These are phyloP conservation scores for Trachops cirrhosus DNA, from an alignment of 2,797 vertebrate genomes.

Conservation along the genomic window DNA sequence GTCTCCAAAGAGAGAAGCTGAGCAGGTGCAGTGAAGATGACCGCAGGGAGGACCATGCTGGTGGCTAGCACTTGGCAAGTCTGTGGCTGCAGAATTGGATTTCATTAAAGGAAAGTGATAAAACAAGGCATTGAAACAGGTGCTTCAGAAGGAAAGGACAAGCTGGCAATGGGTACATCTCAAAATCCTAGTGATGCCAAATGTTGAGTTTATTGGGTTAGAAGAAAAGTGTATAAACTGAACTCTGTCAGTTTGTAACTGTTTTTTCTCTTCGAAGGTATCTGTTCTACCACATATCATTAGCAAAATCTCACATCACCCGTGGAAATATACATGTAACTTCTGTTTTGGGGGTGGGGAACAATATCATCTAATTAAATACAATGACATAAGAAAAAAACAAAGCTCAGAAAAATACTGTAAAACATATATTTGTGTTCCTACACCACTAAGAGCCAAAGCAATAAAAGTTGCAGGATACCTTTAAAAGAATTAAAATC, in stretches of 20 bases:
- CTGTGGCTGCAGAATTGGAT: not conserved
- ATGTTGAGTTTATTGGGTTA: not conserved
- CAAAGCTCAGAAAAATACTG: not conserved
- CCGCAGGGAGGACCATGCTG: fast-evolving
- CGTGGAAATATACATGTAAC: not conserved
- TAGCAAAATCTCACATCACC: not conserved
- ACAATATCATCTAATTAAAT: not conserved
- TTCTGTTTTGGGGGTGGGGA: not conserved
- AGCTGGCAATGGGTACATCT: not conserved
- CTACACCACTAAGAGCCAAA: not conserved
- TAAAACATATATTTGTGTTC: not conserved
- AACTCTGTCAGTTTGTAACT: not conserved
- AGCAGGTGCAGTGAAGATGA: not conserved
- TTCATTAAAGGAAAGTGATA: slow-evolving; percentile 37
- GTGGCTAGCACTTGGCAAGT: not conserved
- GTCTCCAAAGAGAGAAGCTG: not conserved
- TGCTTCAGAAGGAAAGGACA: not conserved
- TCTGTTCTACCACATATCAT: not conserved
- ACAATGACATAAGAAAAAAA: not conserved
- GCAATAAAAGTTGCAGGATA: not conserved
- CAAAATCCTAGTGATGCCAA: not conserved
- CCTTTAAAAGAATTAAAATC: not conserved
- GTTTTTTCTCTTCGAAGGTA: not conserved
- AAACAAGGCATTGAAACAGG: not conserved
- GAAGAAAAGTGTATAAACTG: not conserved